Base-by-base conservation (phyloP, 2,888 invertebrate genomes). In the Orthosia incerta region DNA sequence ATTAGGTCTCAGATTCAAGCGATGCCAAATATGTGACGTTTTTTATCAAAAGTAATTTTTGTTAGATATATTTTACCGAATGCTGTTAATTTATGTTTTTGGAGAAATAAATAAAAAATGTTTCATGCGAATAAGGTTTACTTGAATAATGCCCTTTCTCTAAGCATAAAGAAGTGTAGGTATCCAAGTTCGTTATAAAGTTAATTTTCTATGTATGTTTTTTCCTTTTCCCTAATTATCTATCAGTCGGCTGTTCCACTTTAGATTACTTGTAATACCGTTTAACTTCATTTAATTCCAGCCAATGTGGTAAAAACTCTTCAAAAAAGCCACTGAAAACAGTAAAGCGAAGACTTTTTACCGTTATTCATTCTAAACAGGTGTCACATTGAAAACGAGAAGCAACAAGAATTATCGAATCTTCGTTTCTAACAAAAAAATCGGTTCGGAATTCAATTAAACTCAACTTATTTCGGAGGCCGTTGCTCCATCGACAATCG, bases 401-500 rank as follows among this genome's bases (percentile, higher is more conserved):
- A 87, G 87, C 82, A 87, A 86, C 80, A 87, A 86, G 85, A 88
- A 86, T 89, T 86, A 86, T 84, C 87, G 87, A 88, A 85, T 84
- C 86, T 87, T 84, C 79, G 87, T 85, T 80, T 78, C 80, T 69
- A 82, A 85, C 88, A 91, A 92, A 91, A 92, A 92, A 92, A 90
- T 90, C 87, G 89, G 89, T 90, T 91, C 89, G 86, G 91, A 94
- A 95, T 95, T 95, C 94, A 95, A 95, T 95, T 95, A 95, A 91
- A 90, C 89, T 92, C 90, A 88, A 91, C 89, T 91, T 92, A 93
- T 91, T 93, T 91, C 87, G 60, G 90, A 92, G 94, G 93, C 90
- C 91, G 89, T 91, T 93, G 93, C 91, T 91, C 93, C 90, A 89
- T 86, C 86, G 85, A 86, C 89, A 88, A 88, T 90, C 88, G 89